Evolutionary conservation across 2,113 vertebrate genomes (phyloP), one percentile per base, ranked within the genome.

Genomic region (Psophia crepitans): DNA sequence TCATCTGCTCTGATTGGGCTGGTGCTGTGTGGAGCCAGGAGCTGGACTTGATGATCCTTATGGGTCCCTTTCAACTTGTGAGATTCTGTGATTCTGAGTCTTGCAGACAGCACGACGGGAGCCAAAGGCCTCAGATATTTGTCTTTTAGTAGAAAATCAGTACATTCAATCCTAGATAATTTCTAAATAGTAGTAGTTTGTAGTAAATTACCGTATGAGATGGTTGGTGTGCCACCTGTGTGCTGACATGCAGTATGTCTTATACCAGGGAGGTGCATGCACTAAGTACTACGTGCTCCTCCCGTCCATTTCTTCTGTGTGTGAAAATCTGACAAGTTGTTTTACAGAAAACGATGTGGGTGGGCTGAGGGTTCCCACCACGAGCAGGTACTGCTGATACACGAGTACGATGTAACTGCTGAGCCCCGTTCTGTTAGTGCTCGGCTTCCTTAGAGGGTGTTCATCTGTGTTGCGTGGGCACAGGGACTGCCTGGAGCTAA

Each of bases 371-470:
- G 37, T 69, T 75, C 69, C 37, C 8, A 7, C 20, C n/a, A 39
- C 0, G 0, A 49, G 27, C 28, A 41, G 41, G 23, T 63, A 23
- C 33, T 57, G 56, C 75, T 46, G 44, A 15, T 70, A 35, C 3
- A 4, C 0, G 3, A 64, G 26, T 49, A 56, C 1, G 2, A 11
- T 0, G 0, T 39, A 74, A 30, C 14, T 56, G 27, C 66, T 43
- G 46, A 30, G 30, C 68, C 48, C 30, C 1, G 0, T 53, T 53
- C 78, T 54, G 5, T 16, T 35, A 43, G 44, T 33, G 51, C 49
- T 56, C 35, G n/a, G 15, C 63, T 86, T 76, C 63, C 39, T 46
- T 15, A 35, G 22, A 22, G 26, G 30, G 9, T 58, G 18, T 60
- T 69, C 1, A 0, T 19, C 28, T 63, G 48, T 14, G 30, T 35